Evolutionary conservation across 1,140 invertebrate species (phyloP), one percentile per base, ranked within the genome.

Genomic region (Cherax destructor): DNA sequence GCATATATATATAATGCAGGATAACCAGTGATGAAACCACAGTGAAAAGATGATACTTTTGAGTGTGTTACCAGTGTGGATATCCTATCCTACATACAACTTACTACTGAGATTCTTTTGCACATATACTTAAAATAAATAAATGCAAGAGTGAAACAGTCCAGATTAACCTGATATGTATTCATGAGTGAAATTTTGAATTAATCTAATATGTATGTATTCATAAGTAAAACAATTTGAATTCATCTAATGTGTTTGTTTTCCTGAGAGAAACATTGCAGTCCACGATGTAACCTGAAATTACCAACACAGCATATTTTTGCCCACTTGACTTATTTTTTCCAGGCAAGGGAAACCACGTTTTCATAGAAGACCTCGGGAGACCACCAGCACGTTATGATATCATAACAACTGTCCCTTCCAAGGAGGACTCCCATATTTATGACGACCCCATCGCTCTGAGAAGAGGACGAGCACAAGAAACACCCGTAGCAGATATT

Each of bases 351-450:
- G 72, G 88, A 24, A 61, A 56, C 61, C 69, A 18, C 49, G 41
- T 52, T 24, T 69, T 69, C 21, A 65, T 50, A 49, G 76, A 80
- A 72, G 69, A 47, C 47, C 30, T 79, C 47, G 50, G 83, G 56
- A 91, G 49, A n/a, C 76, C 88, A 24, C 16, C 88, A 61, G 83
- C 61, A 50, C 88, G 88, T 49, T 91, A 86, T 76, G 83, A 86
- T 50, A 52, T 84, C 52, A 30, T 86, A 30, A 59, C 11, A 24
- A 18, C 47, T 24, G 56, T 83, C 18, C 59, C 30, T 4, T 21
- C 4, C 3, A 49, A 47, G 76, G 30, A 65, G 50, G 74, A 85
- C 24, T 47, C 74, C 11, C 88, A 91, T 50, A 59, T 91, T 30
- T 91, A 91, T 30, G 88, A 79, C 18, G 88, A 91, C 59, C 88